Conservation (phyloP, 1,140 invertebrate species). For the Drosophila suzukii region DNA sequence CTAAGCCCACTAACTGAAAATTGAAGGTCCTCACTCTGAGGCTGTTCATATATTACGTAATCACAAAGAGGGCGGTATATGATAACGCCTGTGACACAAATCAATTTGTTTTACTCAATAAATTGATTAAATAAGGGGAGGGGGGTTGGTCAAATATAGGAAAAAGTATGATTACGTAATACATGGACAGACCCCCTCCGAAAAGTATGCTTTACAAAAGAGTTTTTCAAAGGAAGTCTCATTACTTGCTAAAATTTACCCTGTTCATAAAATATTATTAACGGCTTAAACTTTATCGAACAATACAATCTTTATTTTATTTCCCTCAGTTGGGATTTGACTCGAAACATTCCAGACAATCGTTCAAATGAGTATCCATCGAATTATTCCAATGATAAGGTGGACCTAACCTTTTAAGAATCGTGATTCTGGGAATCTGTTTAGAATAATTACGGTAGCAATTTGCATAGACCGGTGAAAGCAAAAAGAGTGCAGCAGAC, state of each 20-base stretch:
- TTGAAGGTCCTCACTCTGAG: too few relatives aligned
- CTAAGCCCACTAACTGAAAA: too few relatives aligned
- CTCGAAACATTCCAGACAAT: background rate
- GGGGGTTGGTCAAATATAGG: too few relatives aligned
- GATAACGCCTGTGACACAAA: too few relatives aligned
- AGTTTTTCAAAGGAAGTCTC: background rate
- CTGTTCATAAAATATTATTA: background rate
- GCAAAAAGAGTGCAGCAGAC: slow-evolving; percentile 37
- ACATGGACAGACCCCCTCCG: background rate
- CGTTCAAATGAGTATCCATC: background rate
- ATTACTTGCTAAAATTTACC: background rate
- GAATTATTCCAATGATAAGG: background rate
- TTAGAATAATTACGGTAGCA: slow-evolving; percentile 44
- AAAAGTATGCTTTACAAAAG: slow-evolving; percentile 6
- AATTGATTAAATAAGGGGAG: too few relatives aligned
- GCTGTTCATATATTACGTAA: too few relatives aligned
- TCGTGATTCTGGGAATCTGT: slow-evolving; percentile 2
- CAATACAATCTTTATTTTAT: background rate
- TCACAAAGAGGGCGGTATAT: too few relatives aligned
- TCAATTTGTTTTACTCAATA: too few relatives aligned
- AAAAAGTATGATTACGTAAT: too few relatives aligned
- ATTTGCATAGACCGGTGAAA: slow-evolving; percentile 42
- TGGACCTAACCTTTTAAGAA: background rate
- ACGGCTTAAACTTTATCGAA: background rate
- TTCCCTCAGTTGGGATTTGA: background rate